Percentiles rank a stretch among this genome's conserved stretches.
Evolutionary conservation across 2,888 invertebrate genomes (phyloP).

Genomic region (Rhamphomyia laevipes): DNA sequence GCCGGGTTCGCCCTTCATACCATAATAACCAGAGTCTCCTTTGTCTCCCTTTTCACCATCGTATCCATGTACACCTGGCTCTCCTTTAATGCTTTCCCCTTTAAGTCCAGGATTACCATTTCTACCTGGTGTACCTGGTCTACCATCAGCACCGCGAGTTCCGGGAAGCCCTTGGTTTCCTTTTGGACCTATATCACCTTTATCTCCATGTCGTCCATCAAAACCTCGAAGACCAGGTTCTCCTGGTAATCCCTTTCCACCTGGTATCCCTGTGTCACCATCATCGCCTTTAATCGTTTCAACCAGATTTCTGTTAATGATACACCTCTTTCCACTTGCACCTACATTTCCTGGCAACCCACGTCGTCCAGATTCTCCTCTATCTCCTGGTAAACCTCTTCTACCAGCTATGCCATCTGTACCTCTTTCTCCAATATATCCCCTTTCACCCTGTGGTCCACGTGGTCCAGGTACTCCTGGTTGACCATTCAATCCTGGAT

Average conservation of each 20-base stretch:
- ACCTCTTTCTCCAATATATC: constrained; percentile 57
- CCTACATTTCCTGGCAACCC: constrained; percentile 55
- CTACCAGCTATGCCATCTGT: constrained; percentile 55
- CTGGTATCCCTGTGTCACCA: constrained; percentile 53
- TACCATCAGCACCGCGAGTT: constrained; percentile 57
- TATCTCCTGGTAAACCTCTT: constrained; percentile 28
- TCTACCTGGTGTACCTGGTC: constrained; percentile 49
- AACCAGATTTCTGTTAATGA: constrained; percentile 42
- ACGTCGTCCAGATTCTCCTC: constrained; percentile 40
- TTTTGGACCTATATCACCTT: constrained; percentile 53
- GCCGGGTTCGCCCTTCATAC: constrained; percentile 56
- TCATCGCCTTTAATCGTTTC: constrained; percentile 50
- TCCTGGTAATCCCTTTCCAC: constrained; percentile 49
- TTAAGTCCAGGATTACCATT: constrained; percentile 57
- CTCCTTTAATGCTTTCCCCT: constrained; percentile 64
- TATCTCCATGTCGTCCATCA: constrained; percentile 53
- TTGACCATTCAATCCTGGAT: constrained; percentile 55
- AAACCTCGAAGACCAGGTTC: not conserved
- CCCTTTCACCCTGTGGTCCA: constrained; percentile 59
- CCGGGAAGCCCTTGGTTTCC: constrained; percentile 62
- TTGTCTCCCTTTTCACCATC: constrained; percentile 42
- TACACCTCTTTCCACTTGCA: constrained; percentile 48
- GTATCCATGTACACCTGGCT: constrained; percentile 51
- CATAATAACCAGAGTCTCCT: constrained; percentile 31
- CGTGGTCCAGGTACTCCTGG: constrained; percentile 58